Conservation (phyloP, 2,113 vertebrate species). For the Chloropsis cyanopogon region DNA sequence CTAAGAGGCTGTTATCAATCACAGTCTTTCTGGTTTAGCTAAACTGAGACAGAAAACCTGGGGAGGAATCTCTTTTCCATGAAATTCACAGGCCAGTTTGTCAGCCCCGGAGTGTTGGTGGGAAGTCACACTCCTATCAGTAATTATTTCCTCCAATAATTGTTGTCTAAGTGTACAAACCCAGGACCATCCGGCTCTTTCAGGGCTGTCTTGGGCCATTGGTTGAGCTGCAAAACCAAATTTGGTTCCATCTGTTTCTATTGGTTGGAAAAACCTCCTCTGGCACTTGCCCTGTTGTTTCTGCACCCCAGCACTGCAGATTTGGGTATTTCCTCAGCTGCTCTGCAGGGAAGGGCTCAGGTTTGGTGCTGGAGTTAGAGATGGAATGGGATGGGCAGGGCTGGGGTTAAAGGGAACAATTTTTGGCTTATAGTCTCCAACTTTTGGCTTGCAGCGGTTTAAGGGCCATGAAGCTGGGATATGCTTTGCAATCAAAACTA, state of each 20-base stretch:
- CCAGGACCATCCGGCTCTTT: neutral
- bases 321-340: neutral
- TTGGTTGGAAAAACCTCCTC: neutral
- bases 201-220: neutral
- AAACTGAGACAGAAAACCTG: neutral
- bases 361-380: neutral
- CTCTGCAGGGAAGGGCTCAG: neutral
- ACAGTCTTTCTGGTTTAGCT: neutral
- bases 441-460: neutral
- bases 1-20: neutral
- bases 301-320: fast-evolving
- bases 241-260: neutral
- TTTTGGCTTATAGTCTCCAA: neutral
- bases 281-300: neutral
- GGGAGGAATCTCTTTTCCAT: neutral
- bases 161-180: neutral
- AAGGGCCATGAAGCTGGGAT: neutral
- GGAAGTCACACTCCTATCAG: neutral
- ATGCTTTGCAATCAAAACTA: neutral
- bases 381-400: neutral
- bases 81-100: neutral
- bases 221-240: neutral
- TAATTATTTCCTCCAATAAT: neutral
- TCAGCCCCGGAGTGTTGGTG: neutral
- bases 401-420: neutral